Base-by-base conservation (phyloP, 2,888 invertebrate species). In the Acrobasis repandana region DNA sequence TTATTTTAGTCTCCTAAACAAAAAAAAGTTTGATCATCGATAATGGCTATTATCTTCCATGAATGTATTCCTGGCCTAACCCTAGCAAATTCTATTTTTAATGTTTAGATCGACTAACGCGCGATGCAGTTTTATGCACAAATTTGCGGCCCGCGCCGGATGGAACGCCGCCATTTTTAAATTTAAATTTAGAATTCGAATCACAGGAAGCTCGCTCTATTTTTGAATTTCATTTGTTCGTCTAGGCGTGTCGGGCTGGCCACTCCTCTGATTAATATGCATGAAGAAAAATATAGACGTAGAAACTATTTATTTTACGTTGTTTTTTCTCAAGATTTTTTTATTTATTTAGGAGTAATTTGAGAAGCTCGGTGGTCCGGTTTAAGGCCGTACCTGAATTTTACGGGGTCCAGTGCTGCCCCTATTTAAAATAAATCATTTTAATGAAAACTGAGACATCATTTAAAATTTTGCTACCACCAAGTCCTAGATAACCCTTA, bases 61-160 rank as follows among this genome's bases (percentile, higher is more conserved):
- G 54, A 63, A 69, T 83, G 79, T 80, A 67, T 54, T 70, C 81
- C 63, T 60, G 56, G 69, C 85, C 63, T 66, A 77, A 77, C 67
- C 61, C 81, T 83, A 84, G 83, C 76, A 70, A 72, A 81, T 84
- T 90, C 91, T 92, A 92, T 92, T 91, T 91, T 90, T 90, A 90
- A 88, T 87, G 89, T 88, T 87, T 85, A 87, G 88, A 90, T 91
- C 88, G 86, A 83, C 83, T 85, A 88, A 87, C 83, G 86, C 82
- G 78, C 85, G 84, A 84, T 88, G 88, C 89, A 90, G 85, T 91
- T 91, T 92, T 91, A 91, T 90, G 92, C 85, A 86, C 87, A 89
- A 90, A 89, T 84, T 86, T 83, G 79, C 81, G 77, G 78, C 79
- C 82, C 78, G 73, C 69, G 82, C 85, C 74, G 74, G 74, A 74